Base-by-base conservation (phyloP, 2,113 vertebrate species). In the Nibea coibor region DNA sequence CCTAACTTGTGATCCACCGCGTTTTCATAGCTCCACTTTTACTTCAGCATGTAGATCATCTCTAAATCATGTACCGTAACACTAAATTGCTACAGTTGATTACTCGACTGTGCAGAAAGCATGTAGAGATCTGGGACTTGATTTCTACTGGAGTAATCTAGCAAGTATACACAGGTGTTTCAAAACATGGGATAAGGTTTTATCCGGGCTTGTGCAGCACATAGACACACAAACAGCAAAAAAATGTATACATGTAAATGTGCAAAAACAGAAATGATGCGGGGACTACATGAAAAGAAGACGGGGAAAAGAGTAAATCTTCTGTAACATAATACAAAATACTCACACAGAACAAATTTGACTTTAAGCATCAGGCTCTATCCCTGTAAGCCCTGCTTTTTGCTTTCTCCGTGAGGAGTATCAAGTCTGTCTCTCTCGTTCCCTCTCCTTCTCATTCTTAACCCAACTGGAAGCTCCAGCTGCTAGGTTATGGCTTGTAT, bases 381-480 rank as follows among this genome's bases (percentile, higher is more conserved):
- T 85, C 50, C n/a, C 50, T 15, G 57, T 50, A 71, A 73, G 56
- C 51, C 48, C 17, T 75, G 58, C 35, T 67, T 66, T 82, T 64
- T 81, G 42, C 58, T 53, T 4, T 76, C 43, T 82, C 69, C 71
- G 50, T 28, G 35, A 86, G 72, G 80, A 82, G 62, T 85, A 69
- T 77, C 68, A 64, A 63, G 63, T 45, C 64, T 42, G 26, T 73
- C 61, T 83, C 69, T 58, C 35, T 59, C 68, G 5, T 72, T 39
- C 54, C 66, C 51, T 72, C 51, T 69, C 54, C 31, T 62, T 81
- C 75, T 82, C 76, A 59, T 79, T 83, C 79, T 65, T 80, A 84
- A 87, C 90, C 88, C 91, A 93, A 88, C 89, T 92, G 87, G 85
- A 91, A 88, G 86, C 87, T 88, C 79, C 89, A 89, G 89, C 90